Percentiles rank a stretch among this genome's conserved stretches.
phyloP scores from a whole-genome alignment of 2,888 invertebrate species.

The Philonicus albiceps region DNA sequence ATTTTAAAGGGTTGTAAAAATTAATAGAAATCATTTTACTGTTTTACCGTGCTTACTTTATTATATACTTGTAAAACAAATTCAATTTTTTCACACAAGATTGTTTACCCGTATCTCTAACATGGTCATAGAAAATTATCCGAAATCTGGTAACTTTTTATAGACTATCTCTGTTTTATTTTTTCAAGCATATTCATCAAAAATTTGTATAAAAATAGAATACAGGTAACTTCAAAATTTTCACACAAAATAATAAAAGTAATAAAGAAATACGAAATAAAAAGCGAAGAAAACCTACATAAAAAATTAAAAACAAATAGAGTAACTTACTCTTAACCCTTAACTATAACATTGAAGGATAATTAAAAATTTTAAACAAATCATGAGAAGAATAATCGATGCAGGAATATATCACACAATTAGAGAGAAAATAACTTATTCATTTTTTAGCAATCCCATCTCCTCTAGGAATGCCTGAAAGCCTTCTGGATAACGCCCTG shows the following conservation, averaged over 20 bases:
- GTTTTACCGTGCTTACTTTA: constrained; percentile 6
- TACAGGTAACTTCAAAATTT: not conserved
- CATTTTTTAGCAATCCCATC: constrained; percentile 75
- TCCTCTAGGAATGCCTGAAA: constrained; percentile 79
- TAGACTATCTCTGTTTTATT: not conserved
- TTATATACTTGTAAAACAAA: constrained; percentile 1
- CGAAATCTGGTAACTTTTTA: not conserved
- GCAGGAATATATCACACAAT: constrained; percentile 10
- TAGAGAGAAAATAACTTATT: constrained; percentile 56
- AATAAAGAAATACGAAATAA: not conserved
- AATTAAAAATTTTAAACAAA: not conserved
- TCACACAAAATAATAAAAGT: not conserved
- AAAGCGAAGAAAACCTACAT: not conserved
- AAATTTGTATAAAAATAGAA: not conserved
- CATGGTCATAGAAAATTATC: constrained; percentile 14
- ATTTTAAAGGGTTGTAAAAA: not conserved
- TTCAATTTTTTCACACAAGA: not conserved
- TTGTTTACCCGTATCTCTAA: constrained; percentile 8
- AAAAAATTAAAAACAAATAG: not conserved
- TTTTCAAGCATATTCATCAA: not conserved
- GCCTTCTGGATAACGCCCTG: constrained; percentile 81
- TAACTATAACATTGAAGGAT: not conserved
- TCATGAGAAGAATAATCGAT: not conserved
- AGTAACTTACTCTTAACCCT: not conserved
- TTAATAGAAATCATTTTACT: not conserved